phyloP scores from a whole-genome alignment of 2,888 invertebrate genomes.

The Bhutanitis thaidina region DNA sequence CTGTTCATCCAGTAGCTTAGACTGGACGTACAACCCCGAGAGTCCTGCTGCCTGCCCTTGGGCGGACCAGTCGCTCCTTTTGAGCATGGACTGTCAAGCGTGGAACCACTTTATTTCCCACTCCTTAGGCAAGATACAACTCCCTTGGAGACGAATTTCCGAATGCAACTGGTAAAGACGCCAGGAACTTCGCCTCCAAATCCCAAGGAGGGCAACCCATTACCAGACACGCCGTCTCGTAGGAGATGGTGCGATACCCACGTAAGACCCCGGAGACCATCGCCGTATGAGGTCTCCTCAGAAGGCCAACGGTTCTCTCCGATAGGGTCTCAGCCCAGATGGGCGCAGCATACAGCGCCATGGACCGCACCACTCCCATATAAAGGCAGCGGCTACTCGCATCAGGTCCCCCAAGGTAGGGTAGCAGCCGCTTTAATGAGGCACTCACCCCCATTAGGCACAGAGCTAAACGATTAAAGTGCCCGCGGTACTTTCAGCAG shows the following conservation, averaged over 20 bases:
- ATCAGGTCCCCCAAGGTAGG: neutral
- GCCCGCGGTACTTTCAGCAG: neutral
- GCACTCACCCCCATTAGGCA: neutral
- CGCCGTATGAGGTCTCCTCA: neutral
- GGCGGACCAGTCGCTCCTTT: neutral
- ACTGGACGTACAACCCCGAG: too few relatives aligned
- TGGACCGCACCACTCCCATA: conserved; percentile 4
- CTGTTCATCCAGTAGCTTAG: neutral
- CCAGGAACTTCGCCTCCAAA: conserved; percentile 18
- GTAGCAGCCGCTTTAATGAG: conserved; percentile 13
- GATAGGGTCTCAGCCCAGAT: neutral
- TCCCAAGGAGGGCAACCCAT: conserved; percentile 22
- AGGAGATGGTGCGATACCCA: conserved; percentile 19
- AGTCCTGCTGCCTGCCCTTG: neutral
- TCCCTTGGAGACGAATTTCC: neutral
- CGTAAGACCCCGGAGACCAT: conserved; percentile 13
- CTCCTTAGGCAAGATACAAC: too few relatives aligned
- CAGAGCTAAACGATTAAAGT: too few relatives aligned
- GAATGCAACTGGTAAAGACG: neutral
- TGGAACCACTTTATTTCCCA: too few relatives aligned
- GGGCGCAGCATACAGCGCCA: conserved; percentile 14
- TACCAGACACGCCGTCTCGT: conserved; percentile 18
- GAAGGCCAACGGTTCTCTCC: neutral
- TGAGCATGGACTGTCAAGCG: too few relatives aligned
- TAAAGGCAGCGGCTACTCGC: conserved; percentile 9